A percentile compares a stretch with the other conserved stretches of the same genome.
Evolutionary conservation across 2,888 invertebrate genomes (phyloP).

Genomic region (Romanomermis culicivorax): DNA sequence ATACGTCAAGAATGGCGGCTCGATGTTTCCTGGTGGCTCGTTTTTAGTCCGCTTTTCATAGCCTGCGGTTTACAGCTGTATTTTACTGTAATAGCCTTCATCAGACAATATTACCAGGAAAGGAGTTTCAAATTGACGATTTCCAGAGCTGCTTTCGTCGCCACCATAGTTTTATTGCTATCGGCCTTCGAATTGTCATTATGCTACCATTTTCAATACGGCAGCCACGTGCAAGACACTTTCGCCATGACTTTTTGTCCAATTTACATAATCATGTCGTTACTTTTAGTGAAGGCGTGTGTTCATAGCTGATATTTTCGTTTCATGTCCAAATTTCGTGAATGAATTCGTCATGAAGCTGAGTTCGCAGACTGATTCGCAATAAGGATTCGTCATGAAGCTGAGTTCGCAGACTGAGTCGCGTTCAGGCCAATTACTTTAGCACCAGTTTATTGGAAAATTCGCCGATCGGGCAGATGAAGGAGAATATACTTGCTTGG

Average conservation of each 20-base stretch:
- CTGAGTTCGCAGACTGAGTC: too few relatives aligned
- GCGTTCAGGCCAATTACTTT: too few relatives aligned
- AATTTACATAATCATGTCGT: neutral
- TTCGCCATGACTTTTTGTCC: neutral
- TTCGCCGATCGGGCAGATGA: too few relatives aligned
- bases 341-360: too few relatives aligned
- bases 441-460: too few relatives aligned
- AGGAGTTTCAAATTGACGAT: slow-evolving; percentile 24
- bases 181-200: slow-evolving; percentile 16
- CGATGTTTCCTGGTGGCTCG: slow-evolving; percentile 55
- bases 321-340: too few relatives aligned
- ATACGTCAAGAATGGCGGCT: slow-evolving; percentile 47
- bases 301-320: too few relatives aligned
- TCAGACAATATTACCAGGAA: slow-evolving; percentile 61
- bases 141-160: neutral
- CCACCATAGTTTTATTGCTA: slow-evolving; percentile 14
- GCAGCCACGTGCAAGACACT: neutral
- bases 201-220: too few relatives aligned
- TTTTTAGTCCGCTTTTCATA: slow-evolving; percentile 72
- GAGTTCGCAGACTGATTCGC: too few relatives aligned
- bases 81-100: slow-evolving; percentile 79
- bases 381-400: too few relatives aligned
- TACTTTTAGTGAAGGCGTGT: slow-evolving; percentile 5
- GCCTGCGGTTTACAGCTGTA: slow-evolving; percentile 79
- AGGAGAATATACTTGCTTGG: too few relatives aligned